Percentiles rank a stretch among this genome's conserved stretches.
Evolutionary conservation across 2,888 invertebrate species (phyloP).

Genomic region (Drosophila aldrichi): DNA sequence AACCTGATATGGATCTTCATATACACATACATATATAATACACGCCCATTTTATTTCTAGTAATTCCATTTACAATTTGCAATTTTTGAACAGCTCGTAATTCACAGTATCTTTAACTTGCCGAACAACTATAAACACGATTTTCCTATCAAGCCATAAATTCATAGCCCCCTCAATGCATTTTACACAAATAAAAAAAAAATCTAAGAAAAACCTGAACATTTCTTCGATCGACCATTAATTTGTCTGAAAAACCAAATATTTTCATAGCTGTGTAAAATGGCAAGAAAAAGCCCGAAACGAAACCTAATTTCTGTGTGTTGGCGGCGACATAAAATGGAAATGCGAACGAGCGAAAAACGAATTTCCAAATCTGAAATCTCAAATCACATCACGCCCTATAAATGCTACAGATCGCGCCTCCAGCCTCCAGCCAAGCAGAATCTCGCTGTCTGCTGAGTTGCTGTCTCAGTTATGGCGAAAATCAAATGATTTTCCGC

Average conservation of each 20-base stretch:
- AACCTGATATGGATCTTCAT: neutral
- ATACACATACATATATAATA: neutral
- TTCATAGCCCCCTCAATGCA: slow-evolving; percentile 34
- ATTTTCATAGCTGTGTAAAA: slow-evolving; percentile 46
- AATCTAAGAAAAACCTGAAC: neutral
- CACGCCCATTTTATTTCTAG: neutral
- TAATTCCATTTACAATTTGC: slow-evolving; percentile 11
- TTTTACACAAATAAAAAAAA: slow-evolving; percentile 22
- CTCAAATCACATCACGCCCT: slow-evolving; percentile 73
- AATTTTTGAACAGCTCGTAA: slow-evolving; percentile 13
- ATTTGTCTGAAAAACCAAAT: slow-evolving; percentile 55
- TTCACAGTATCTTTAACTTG: slow-evolving; percentile 3
- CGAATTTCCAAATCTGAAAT: slow-evolving; percentile 47
- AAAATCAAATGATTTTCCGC: slow-evolving; percentile 69
- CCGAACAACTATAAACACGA: slow-evolving; percentile 10
- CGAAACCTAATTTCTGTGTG: neutral
- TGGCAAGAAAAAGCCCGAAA: neutral
- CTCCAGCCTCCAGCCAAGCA: slow-evolving; percentile 25
- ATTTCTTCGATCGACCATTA: slow-evolving; percentile 32
- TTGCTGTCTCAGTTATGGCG: slow-evolving; percentile 36
- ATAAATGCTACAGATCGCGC: slow-evolving; percentile 57
- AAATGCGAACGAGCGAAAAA: slow-evolving; percentile 36
- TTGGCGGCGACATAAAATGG: slow-evolving; percentile 51
- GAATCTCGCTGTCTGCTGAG: slow-evolving; percentile 11
- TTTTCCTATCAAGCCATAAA: slow-evolving; percentile 35